Conservation (phyloP, 2,113 vertebrate species). For the Columba livia region DNA sequence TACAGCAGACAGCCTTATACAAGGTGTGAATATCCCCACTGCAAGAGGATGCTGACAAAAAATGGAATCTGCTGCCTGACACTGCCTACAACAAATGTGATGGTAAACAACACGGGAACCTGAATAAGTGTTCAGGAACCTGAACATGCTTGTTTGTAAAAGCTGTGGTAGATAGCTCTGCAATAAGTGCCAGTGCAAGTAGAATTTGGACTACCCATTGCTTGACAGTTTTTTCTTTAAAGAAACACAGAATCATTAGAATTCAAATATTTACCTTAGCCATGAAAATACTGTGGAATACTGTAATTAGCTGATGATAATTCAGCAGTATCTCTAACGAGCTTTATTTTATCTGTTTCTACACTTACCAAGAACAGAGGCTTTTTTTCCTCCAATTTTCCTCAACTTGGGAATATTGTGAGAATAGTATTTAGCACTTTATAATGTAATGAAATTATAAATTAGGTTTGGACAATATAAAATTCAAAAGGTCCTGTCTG, state of each 20-base stretch:
- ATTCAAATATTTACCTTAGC: background rate
- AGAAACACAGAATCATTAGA: background rate
- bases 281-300: background rate
- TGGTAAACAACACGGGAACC: background rate
- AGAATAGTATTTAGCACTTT: background rate
- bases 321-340: background rate
- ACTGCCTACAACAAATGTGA: background rate
- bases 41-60: background rate
- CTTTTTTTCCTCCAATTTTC: background rate
- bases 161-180: background rate
- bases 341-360: background rate
- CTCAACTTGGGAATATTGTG: background rate
- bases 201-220: background rate
- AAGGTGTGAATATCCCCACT: background rate
- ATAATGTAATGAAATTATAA: background rate
- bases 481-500: background rate
- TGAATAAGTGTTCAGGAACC: background rate
- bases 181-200: background rate
- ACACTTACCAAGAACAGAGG: background rate
- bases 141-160: background rate
- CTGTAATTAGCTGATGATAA: background rate
- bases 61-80: background rate
- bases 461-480: background rate
- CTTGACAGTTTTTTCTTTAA: background rate
- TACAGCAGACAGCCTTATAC: background rate